A percentile compares a stretch with the other conserved stretches of the same genome.
Conservation (phyloP, 2,113 vertebrate species). For the Pica pica region DNA sequence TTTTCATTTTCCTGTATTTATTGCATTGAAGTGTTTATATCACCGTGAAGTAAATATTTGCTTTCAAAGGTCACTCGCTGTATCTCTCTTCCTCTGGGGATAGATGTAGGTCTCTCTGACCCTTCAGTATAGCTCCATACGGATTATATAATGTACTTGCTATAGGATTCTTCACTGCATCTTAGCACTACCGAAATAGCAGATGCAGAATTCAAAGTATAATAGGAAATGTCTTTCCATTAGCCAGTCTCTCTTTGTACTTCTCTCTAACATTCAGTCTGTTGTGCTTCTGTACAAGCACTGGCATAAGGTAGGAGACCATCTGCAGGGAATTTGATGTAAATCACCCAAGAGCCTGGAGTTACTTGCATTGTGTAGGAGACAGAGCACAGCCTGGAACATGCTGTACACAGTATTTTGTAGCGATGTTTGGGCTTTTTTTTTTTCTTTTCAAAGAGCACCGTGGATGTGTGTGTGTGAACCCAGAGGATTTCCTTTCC, state of each 20-base stretch:
- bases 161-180: neutral
- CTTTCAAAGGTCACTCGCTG: slow-evolving; percentile 46
- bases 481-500: neutral
- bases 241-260: neutral
- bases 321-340: neutral
- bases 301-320: rapidly evolving
- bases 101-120: neutral
- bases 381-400: neutral
- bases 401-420: neutral
- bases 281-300: neutral
- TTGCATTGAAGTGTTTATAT: slow-evolving; percentile 48
- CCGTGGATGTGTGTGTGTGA: neutral
- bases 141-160: neutral
- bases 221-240: neutral
- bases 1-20: slow-evolving; percentile 56
- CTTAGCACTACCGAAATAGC: neutral
- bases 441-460: neutral
- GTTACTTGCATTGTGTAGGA: neutral
- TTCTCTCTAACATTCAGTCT: neutral
- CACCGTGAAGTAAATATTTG: slow-evolving; percentile 46
- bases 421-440: neutral
- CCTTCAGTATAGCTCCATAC: neutral
- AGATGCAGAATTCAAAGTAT: neutral
- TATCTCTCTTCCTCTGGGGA: neutral
- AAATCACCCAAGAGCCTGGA: neutral